Evolutionary conservation across 1,140 invertebrate genomes (phyloP), one percentile per base, ranked within the genome.

Genomic region (Heterodera schachtii): DNA sequence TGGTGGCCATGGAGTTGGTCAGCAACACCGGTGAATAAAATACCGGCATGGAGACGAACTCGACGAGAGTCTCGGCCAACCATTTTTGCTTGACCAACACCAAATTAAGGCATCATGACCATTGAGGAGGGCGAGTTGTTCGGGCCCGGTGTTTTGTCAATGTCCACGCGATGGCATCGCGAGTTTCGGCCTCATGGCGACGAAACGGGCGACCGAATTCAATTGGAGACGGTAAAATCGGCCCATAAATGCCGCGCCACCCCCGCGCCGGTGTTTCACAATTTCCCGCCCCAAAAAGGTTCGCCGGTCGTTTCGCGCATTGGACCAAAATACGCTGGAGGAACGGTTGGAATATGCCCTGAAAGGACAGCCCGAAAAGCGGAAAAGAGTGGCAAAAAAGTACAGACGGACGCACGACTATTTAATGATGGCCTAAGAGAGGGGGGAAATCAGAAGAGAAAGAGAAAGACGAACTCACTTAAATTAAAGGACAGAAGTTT

Each of bases 21-120:
- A 83, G 83, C 16, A 87, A 87, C 78, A 87, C 84, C n/a, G 86
- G 86, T 87, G 76, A n/a, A n/a, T n/a, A n/a, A n/a, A n/a, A n/a
- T n/a, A n/a, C n/a, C n/a, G 76, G 82, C 31, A 66, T 8, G 49
- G 9, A 82, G 47, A 46, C 8, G n/a, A 52, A 31, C 19, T 16
- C 8, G 43, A 4, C 11, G 57, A 60, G 57, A 60, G 13, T 60
- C 60, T 70, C 49, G 47, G 0, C 52, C 16, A 46, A 47, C 52
- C 66, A 8, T 41, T 71, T n/a, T 70, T 71, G n/a, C n/a, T n/a
- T n/a, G n/a, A n/a, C n/a, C n/a, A n/a, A n/a, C n/a, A n/a, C n/a
- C n/a, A n/a, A n/a, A n/a, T 83, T n/a, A 74, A 87, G 87, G 87
- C 6, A 41, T 89, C 21, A 85, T 83, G 70, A 88, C 86, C 7